phyloP scores from a whole-genome alignment of 2,797 vertebrate genomes.

The Coranthus polyacanthus region DNA sequence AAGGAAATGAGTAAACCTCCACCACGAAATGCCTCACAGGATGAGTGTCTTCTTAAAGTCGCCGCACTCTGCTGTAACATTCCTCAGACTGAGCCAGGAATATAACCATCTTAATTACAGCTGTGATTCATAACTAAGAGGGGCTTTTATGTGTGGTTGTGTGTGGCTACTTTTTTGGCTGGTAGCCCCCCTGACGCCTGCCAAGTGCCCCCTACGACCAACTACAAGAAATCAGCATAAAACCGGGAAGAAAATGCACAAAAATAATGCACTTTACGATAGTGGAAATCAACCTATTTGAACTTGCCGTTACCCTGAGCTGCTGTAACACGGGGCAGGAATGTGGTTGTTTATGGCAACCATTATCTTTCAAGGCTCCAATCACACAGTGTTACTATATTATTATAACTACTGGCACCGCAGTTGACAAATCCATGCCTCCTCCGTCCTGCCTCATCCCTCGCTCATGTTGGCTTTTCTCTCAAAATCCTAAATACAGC shows the following conservation, averaged over 20 bases:
- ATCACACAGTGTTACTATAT: slow-evolving; percentile 44
- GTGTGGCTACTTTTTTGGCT: slow-evolving; percentile 38
- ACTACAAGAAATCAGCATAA: slow-evolving; percentile 20
- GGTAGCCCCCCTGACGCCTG: background rate
- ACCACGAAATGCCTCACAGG: slow-evolving; percentile 49
- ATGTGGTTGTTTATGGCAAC: slow-evolving; percentile 46
- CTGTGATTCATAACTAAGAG: slow-evolving; percentile 66
- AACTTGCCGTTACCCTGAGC: slow-evolving; percentile 28
- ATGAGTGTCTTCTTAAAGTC: slow-evolving; percentile 50
- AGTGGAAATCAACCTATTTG: slow-evolving; percentile 48
- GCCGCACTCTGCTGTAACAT: slow-evolving; percentile 54
- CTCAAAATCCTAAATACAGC: slow-evolving; percentile 36
- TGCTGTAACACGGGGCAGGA: slow-evolving; percentile 29
- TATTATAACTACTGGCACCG: slow-evolving; percentile 55
- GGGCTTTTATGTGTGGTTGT: slow-evolving; percentile 52
- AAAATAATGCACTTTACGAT: slow-evolving; percentile 47
- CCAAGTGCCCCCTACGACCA: slow-evolving; percentile 30
- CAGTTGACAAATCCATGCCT: slow-evolving; percentile 43
- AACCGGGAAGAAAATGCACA: slow-evolving; percentile 26
- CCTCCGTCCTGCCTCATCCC: slow-evolving; percentile 43
- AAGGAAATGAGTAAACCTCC: slow-evolving; percentile 61
- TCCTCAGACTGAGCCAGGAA: slow-evolving; percentile 63
- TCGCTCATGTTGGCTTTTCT: slow-evolving; percentile 36
- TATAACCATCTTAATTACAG: slow-evolving; percentile 72
- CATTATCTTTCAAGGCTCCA: slow-evolving; percentile 57